These are phyloP conservation scores for Actenoides hombroni DNA, from an alignment of 2,113 vertebrate species.

Conservation along the genomic window DNA sequence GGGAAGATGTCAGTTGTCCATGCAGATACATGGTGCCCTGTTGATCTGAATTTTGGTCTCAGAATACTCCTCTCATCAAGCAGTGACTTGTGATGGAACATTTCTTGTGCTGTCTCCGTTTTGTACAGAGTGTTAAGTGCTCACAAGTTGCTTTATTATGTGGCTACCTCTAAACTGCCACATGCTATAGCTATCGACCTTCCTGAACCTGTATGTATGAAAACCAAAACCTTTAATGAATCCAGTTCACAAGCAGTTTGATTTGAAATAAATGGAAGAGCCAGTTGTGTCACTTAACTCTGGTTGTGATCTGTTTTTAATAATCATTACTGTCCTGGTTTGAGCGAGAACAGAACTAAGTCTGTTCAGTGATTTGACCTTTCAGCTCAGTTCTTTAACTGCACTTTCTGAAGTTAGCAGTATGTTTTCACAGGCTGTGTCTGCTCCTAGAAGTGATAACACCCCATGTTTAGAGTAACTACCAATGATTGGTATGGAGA, in stretches of 20 bases:
- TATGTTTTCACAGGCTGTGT: too few relatives aligned
- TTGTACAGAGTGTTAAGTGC: background rate
- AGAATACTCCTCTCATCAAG: background rate
- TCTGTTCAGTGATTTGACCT: too few relatives aligned
- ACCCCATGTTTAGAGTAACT: too few relatives aligned
- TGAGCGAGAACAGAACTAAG: too few relatives aligned
- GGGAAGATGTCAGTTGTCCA: background rate
- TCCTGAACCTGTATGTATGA: background rate
- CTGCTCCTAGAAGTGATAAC: too few relatives aligned
- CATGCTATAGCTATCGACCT: background rate
- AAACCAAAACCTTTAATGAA: background rate
- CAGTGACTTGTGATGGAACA: background rate
- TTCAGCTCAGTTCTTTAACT: too few relatives aligned
- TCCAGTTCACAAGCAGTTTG: background rate
- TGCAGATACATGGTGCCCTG: background rate
- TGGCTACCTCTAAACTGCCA: constrained; percentile 15
- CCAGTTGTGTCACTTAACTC: background rate
- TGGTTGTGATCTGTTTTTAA: background rate
- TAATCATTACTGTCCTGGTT: too few relatives aligned
- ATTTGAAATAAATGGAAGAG: constrained; percentile 39
- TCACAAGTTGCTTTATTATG: background rate
- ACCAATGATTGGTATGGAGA: too few relatives aligned
- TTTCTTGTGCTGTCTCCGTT: background rate
- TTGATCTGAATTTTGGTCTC: background rate
- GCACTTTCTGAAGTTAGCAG: too few relatives aligned